Base-by-base conservation (phyloP, 2,888 invertebrate genomes). In the Hydrotaea cyrtoneurina region DNA sequence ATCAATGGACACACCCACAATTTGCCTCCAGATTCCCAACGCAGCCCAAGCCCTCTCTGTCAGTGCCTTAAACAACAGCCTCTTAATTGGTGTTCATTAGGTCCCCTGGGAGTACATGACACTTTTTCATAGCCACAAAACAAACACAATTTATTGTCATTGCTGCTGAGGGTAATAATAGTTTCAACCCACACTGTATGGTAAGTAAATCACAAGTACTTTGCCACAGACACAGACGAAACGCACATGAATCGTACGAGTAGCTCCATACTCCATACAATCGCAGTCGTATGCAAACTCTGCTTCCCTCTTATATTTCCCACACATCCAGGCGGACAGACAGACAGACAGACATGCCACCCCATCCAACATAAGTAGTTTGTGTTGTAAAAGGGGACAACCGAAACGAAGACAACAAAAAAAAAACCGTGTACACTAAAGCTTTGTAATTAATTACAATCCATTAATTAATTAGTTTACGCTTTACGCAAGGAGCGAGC, bases 361-460 rank as follows among this genome's bases (percentile, higher is more conserved):
- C 5, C 1, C 26, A 59, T 13, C 5, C 21, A 59, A 62, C 62
- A 62, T 62, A 62, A 62, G 62, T 62, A 62, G 62, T 62, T 62
- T 36, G 39, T 39, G 11, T 11, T 43, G 66, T 10, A 36, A 64
- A 36, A 64, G n/a, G 13, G 62, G 66, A 21, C 21, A 50, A 39
- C n/a, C n/a, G 13, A 69, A 74, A 36, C 17, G 31, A 55, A 80
- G 39, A 31, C 55, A 87, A 86, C 87, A 43, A 62, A 31, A n/a
- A n/a, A n/a, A n/a, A n/a, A n/a, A n/a, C n/a, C n/a, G 19, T 43
- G 66, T 43, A 89, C 85, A 87, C 86, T 62, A 74, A 77, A 85
- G 89, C 88, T 89, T 88, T 87, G 88, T 90, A 89, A 91, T 90
- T 90, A 90, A 90, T 91, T 90, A 89, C 88, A 89, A 90, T 87